Percentiles rank a stretch among this genome's conserved stretches.
Conservation (phyloP, 2,113 vertebrate species). For the Raphicerus campestris region DNA sequence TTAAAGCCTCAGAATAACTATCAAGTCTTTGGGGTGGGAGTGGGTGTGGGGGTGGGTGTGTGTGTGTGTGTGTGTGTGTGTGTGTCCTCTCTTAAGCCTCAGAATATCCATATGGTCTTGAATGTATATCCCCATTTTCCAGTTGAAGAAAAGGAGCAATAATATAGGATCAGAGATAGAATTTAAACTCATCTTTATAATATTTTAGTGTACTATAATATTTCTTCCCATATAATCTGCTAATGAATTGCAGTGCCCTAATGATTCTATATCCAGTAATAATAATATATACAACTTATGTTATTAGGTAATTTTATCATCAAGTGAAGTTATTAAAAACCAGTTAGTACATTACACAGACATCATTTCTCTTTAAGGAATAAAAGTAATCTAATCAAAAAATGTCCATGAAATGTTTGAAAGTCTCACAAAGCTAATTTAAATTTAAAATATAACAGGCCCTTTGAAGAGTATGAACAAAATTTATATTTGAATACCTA, state of each 20-base stretch:
- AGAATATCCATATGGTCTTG: neutral
- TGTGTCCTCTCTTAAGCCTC: neutral
- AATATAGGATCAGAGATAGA: neutral
- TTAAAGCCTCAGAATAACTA: neutral
- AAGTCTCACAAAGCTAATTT: neutral
- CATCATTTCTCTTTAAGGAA: neutral
- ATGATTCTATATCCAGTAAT: neutral
- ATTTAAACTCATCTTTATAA: neutral
- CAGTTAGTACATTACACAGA: neutral
- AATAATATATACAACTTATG: neutral
- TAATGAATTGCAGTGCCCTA: neutral
- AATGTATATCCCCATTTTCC: neutral
- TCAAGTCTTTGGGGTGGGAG: neutral
- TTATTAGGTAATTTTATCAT: neutral
- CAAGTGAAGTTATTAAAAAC: neutral
- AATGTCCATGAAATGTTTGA: neutral
- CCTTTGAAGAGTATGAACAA: neutral
- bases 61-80: fast-evolving
- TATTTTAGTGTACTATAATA: neutral
- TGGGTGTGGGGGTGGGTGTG: too few species aligned
- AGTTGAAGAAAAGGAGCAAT: neutral
- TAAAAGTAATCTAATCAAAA: neutral
- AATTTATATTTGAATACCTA: neutral
- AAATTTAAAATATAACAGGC: neutral
- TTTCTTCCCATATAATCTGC: neutral